Base-by-base conservation (phyloP, 1,140 invertebrate species). In the Probaryconus sp. region DNA sequence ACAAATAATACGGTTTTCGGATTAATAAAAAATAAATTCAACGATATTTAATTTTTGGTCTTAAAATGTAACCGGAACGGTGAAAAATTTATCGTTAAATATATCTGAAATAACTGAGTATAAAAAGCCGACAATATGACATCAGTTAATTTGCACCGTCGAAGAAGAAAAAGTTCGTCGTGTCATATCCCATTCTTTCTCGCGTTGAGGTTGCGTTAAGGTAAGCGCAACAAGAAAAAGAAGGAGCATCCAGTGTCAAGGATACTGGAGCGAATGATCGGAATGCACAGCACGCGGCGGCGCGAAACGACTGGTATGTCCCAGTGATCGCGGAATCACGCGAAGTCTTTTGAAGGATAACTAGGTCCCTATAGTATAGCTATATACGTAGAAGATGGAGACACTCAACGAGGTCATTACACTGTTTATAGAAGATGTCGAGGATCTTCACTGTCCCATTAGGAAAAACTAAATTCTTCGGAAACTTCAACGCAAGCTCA, bases 291-390 rank as follows among this genome's bases (percentile, higher is more conserved):
- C 65, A 75, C 60, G 65, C 65, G 65, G 65, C 65, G 65, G 65
- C 60, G 45, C 21, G 53, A 75, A 42, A 75, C 72, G 72, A 76
- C 60, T 58, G 60, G 72, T 65, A 75, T 75, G 72, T 75, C 72
- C 72, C 33, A 75, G 64, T 75, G 72, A 75, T 75, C 64, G 72
- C 72, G 31, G 58, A 64, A 75, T 69, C 58, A 75, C 43, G 64
- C 60, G 64, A 58, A 75, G 50, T 64, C 71, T 64, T 75, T 75
- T 75, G 71, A 75, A 69, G 64, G 64, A 75, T 75, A 75, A 64
- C 64, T 75, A 75, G 50, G 16, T 33, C 48, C 63, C 30, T 63
- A 56, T 67, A 74, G 47, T 42, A 74, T 65, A 48, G 56, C 70
- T 68, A 74, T 68, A 74, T 74, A 74, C 55, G 63, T 56, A 68